phyloP scores from a whole-genome alignment of 2,888 invertebrate genomes.

The Lycaena phlaeas region DNA sequence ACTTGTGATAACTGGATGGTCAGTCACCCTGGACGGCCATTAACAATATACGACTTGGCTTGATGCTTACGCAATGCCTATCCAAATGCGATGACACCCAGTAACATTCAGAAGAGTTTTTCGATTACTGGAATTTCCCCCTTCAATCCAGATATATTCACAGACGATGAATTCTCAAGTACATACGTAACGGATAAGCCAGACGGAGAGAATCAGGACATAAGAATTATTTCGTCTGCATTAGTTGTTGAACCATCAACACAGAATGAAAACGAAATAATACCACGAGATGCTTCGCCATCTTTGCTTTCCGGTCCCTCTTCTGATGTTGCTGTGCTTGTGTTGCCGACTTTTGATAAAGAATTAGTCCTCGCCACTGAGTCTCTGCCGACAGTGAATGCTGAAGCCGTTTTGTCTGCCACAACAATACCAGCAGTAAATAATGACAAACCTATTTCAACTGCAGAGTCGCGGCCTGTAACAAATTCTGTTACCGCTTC shows the following conservation, averaged over 20 bases:
- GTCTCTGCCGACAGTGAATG: too few species aligned
- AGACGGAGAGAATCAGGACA: too few species aligned
- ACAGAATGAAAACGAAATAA: conserved; percentile 5
- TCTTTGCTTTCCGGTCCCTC: background rate
- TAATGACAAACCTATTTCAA: too few species aligned
- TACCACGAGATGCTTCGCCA: conserved; percentile 1
- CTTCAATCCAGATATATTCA: conserved; percentile 28
- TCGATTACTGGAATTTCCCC: conserved; percentile 28
- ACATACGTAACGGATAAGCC: conserved; percentile 22
- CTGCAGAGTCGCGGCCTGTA: too few species aligned
- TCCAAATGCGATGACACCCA: conserved; percentile 18
- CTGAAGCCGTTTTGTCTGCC: background rate
- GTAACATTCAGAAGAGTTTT: conserved; percentile 29
- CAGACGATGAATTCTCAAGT: conserved; percentile 15
- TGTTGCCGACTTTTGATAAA: too few species aligned
- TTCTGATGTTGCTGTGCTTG: background rate
- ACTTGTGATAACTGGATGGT: conserved; percentile 27
- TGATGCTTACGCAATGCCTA: conserved; percentile 24
- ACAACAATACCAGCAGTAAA: background rate
- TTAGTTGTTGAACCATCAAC: too few species aligned
- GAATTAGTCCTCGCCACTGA: too few species aligned
- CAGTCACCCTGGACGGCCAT: conserved; percentile 28
- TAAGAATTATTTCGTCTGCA: too few species aligned
- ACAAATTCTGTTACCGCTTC: too few species aligned
- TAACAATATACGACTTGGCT: conserved; percentile 34